These are phyloP conservation scores for Hippopotamus amphibius DNA, from an alignment of 2,113 vertebrate species.

Conservation along the genomic window DNA sequence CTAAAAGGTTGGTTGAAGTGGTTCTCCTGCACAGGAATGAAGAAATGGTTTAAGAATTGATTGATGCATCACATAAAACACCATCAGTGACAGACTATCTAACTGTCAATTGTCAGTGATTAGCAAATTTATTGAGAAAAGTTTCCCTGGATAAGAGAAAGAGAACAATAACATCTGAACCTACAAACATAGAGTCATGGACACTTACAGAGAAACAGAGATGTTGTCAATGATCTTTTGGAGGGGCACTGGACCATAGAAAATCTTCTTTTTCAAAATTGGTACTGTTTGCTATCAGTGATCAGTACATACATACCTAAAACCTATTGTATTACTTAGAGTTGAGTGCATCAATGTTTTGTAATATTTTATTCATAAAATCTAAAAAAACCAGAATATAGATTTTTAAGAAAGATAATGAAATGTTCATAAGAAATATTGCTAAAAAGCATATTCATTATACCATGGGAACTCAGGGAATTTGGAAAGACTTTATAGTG, in stretches of 20 bases:
- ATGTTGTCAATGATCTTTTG: background rate
- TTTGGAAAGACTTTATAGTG: background rate
- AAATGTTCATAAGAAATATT: background rate
- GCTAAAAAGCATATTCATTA: background rate
- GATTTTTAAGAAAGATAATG: background rate
- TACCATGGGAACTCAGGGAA: background rate
- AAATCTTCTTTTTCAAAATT: background rate
- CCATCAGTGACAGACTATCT: background rate
- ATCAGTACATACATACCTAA: background rate
- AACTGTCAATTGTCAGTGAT: conserved; percentile 52
- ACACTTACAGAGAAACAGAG: background rate
- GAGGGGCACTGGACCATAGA: background rate
- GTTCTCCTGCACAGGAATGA: background rate
- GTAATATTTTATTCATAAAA: background rate
- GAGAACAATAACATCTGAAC: background rate
- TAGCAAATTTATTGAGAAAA: conserved; percentile 50
- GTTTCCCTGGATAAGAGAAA: background rate
- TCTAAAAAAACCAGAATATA: background rate
- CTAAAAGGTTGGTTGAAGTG: conserved; percentile 39
- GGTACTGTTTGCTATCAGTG: background rate
- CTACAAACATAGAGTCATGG: background rate
- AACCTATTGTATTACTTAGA: background rate
- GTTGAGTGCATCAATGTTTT: background rate
- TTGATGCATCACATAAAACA: conserved; percentile 45
- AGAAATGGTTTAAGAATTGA: conserved; percentile 33